Conservation (phyloP, 1,140 invertebrate genomes). For the Sarcophaga peregrina region DNA sequence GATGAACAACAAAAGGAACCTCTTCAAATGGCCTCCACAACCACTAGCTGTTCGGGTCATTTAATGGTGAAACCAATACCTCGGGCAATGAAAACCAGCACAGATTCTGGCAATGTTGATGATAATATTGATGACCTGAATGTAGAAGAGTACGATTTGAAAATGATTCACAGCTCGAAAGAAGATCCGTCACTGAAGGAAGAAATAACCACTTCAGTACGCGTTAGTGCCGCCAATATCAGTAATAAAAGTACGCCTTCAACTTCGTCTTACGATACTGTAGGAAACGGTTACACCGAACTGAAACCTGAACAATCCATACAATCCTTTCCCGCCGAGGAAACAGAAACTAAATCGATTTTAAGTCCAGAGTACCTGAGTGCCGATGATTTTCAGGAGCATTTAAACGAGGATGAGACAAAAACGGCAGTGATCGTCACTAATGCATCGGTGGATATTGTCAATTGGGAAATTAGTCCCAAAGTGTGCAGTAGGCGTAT, state of each 20-base stretch:
- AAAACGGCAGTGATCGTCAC: slow-evolving; percentile 73
- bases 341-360: slow-evolving; percentile 49
- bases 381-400: slow-evolving; percentile 58
- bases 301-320: slow-evolving; percentile 32
- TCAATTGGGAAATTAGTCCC: slow-evolving; percentile 64
- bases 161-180: not conserved
- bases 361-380: slow-evolving; percentile 62
- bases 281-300: slow-evolving; percentile 52
- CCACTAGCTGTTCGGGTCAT: slow-evolving; percentile 45
- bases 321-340: slow-evolving; percentile 30
- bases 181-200: not conserved
- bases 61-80: slow-evolving; percentile 60
- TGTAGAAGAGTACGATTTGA: slow-evolving; percentile 40
- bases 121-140: slow-evolving; percentile 64
- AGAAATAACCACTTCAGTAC: not conserved
- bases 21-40: slow-evolving; percentile 54
- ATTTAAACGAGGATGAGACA: slow-evolving; percentile 39
- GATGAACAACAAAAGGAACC: slow-evolving; percentile 67
- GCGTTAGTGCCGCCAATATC: not conserved
- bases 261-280: slow-evolving; percentile 63
- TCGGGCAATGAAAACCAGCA: slow-evolving; percentile 64
- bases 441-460: slow-evolving; percentile 74
- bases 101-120: slow-evolving; percentile 67
- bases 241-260: slow-evolving; percentile 58
- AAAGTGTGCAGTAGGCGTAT: slow-evolving; percentile 58